These are phyloP conservation scores for Leptobrachium leishanense DNA, from an alignment of 2,113 vertebrate species.

Conservation along the genomic window DNA sequence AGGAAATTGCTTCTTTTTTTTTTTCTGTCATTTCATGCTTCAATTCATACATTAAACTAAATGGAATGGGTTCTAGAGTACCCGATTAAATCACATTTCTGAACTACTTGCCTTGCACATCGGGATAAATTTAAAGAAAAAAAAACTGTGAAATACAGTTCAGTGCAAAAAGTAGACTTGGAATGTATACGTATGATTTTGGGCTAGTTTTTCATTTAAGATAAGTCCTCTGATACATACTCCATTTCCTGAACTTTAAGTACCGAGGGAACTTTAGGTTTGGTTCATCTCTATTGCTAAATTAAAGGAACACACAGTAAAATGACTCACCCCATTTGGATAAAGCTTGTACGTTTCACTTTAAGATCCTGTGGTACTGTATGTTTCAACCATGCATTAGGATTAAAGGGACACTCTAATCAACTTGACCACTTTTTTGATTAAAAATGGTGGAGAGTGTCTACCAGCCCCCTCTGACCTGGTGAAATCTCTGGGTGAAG, in stretches of 20 bases:
- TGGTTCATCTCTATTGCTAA: too few relatives aligned
- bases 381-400: too few relatives aligned
- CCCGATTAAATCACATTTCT: constrained; percentile 38
- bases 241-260: neutral
- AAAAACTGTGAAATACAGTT: constrained; percentile 7
- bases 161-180: constrained; percentile 6
- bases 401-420: too few relatives aligned
- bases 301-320: too few relatives aligned
- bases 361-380: too few relatives aligned
- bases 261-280: too few relatives aligned
- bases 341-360: too few relatives aligned
- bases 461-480: too few relatives aligned
- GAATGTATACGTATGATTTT: constrained; percentile 10
- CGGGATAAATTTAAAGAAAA: constrained; percentile 8
- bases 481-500: too few relatives aligned
- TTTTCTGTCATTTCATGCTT: constrained; percentile 43
- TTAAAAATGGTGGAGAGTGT: too few relatives aligned
- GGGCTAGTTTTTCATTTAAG: constrained; percentile 36
- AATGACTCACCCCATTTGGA: too few relatives aligned
- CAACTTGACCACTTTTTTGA: too few relatives aligned
- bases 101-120: constrained; percentile 32
- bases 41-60: constrained; percentile 47
- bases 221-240: constrained; percentile 17
- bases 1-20: constrained; percentile 40
- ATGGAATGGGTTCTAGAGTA: constrained; percentile 44